A percentile compares a stretch with the other conserved stretches of the same genome.
These are phyloP conservation scores for Caretta caretta DNA, from an alignment of 2,113 vertebrate species.

Conservation along the genomic window DNA sequence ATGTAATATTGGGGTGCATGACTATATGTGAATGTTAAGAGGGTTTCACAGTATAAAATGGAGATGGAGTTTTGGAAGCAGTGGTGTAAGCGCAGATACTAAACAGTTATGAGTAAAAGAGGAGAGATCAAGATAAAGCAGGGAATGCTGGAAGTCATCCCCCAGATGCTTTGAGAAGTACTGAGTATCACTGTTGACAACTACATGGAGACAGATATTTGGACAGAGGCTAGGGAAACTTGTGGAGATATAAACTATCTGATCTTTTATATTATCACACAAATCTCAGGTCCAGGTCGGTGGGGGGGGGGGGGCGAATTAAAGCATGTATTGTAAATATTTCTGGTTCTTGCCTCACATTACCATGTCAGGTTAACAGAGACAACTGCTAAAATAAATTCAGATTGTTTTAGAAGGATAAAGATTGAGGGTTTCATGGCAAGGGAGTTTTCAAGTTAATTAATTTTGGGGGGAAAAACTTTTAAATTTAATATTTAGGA, in stretches of 20 bases:
- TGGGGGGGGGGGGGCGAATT: accelerated
- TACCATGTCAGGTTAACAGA: not conserved
- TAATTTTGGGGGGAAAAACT: not conserved
- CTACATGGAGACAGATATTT: not conserved
- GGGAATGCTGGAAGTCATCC: not conserved
- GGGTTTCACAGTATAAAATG: not conserved
- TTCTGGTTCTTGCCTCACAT: not conserved
- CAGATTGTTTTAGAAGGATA: not conserved
- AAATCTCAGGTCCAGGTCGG: not conserved
- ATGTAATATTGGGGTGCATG: not conserved
- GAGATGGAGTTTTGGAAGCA: not conserved
- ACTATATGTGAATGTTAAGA: not conserved
- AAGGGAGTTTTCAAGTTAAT: not conserved
- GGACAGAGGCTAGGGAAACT: not conserved
- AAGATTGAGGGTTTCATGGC: not conserved
- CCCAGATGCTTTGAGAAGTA: not conserved
- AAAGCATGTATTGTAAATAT: not conserved
- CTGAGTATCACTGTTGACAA: not conserved
- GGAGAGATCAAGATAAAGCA: not conserved
- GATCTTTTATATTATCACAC: not conserved
- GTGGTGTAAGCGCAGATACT: not conserved
- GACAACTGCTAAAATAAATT: not conserved
- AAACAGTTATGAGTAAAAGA: not conserved
- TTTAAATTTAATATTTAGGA: too few species aligned
- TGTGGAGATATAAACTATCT: not conserved